Base-by-base conservation (phyloP, 2,113 vertebrate species). In the Leptobrachium ailaonicum region DNA sequence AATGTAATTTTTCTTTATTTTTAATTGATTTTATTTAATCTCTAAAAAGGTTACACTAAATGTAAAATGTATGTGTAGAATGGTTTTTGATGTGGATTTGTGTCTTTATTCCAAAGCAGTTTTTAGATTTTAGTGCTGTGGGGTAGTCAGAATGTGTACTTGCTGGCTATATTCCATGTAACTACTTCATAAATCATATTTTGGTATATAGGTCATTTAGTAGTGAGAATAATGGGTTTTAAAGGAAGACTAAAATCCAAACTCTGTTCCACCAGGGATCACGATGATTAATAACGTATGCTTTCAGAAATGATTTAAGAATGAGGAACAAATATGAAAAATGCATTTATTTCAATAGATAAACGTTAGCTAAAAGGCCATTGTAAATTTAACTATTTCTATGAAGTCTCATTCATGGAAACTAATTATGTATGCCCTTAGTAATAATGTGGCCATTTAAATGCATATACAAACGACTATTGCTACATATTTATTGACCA, bases 261-360 rank as follows among this genome's bases (percentile, higher is more conserved):
- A 43, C 56, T 6, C 58, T 0, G 80, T 84, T 86, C 74, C 14
- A 83, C 45, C 83, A 67, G 75, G 43, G 53, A 58, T 6, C 71
- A 66, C 66, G 80, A 83, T 80, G 82, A 83, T 83, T 86, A 86
- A 86, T 82, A 82, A 84, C 83, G 83, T 82, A 80, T 82, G 84
- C 75, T 43, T 41, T 84, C 74, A 74, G 1, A 77, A 77, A 63
- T 82, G 6, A 83, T 6, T 75, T 75, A 85, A 73, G 41, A 81
- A 81, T 75, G 41, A 68, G 82, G 8, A 69, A 83, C 72, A 82
- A 79, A 88, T 79, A 63, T 83, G 71, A 82, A 86, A 86, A 86
- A 86, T 69, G 69, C 83, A 62, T 75, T 88, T 73, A 66, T 83
- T 81, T 69, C 79, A 32, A 82, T 85, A 44, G 40, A 76, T 68